Conservation (phyloP, 2,888 invertebrate genomes). For the Hofmannophila pseudospretella region DNA sequence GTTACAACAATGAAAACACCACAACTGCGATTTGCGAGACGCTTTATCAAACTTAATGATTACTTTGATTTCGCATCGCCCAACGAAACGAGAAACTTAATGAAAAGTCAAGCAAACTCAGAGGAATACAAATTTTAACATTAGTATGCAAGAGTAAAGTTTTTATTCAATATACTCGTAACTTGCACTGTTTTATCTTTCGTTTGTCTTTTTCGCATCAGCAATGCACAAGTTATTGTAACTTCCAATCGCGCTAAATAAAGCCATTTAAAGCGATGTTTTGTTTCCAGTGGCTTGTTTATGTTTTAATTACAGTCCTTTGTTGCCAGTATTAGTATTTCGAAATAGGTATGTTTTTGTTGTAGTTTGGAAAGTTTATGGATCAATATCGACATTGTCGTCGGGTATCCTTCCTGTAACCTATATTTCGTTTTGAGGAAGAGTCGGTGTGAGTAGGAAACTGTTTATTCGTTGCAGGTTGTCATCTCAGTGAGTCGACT, state of each 20-base stretch:
- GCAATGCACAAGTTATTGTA: slow-evolving; percentile 51
- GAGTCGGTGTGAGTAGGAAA: slow-evolving; percentile 12
- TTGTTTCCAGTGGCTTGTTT: slow-evolving; percentile 21
- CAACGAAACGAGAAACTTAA: slow-evolving; percentile 66
- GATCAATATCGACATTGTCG: too few species aligned
- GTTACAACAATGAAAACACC: slow-evolving; percentile 41
- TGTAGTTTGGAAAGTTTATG: too few species aligned
- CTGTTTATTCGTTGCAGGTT: slow-evolving; percentile 19
- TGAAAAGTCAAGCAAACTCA: slow-evolving; percentile 73
- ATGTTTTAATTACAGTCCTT: slow-evolving; percentile 28
- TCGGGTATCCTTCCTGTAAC: too few species aligned
- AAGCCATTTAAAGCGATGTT: slow-evolving; percentile 19
- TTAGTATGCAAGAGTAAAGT: slow-evolving; percentile 76
- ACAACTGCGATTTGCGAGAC: slow-evolving; percentile 47
- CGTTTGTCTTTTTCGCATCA: slow-evolving; percentile 61
- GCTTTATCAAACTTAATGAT: slow-evolving; percentile 66
- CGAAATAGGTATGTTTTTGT: too few species aligned
- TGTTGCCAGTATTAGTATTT: neutral
- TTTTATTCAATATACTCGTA: slow-evolving; percentile 74
- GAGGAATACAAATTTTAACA: slow-evolving; percentile 72
- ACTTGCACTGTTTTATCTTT: slow-evolving; percentile 68
- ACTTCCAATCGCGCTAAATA: slow-evolving; percentile 39
- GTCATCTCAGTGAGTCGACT: slow-evolving; percentile 21
- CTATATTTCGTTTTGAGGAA: neutral
- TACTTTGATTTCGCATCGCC: slow-evolving; percentile 68